These are phyloP conservation scores for Fistularia commersonii DNA, from an alignment of 2,797 vertebrate genomes.

Conservation along the genomic window DNA sequence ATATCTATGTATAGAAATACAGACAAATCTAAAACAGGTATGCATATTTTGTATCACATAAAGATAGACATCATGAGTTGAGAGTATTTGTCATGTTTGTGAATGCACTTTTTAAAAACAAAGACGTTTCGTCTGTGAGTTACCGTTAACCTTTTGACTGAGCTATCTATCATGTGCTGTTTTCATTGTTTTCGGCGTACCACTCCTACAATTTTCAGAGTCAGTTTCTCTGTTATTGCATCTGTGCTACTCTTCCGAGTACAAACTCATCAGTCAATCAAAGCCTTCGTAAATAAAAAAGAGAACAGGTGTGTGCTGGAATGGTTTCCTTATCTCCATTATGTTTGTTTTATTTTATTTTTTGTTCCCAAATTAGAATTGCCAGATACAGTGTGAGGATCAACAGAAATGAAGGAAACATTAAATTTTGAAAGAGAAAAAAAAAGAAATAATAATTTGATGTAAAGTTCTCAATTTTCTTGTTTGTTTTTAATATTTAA, in stretches of 20 bases:
- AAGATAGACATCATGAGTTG: constrained; percentile 88
- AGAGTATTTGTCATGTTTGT: constrained; percentile 98
- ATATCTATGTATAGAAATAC: constrained; percentile 86
- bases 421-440: too few species aligned
- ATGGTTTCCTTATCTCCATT: constrained; percentile 47
- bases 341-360: constrained; percentile 1
- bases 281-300: constrained; percentile 77
- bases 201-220: constrained; percentile 73
- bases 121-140: constrained; percentile 96
- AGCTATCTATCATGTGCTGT: constrained; percentile 87
- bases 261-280: constrained; percentile 74
- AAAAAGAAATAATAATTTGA: too few species aligned
- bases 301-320: constrained; percentile 70
- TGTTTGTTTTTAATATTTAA: not conserved
- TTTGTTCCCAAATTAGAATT: too few species aligned
- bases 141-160: constrained; percentile 85
- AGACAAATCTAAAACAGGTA: constrained; percentile 89
- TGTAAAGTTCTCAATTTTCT: not conserved
- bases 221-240: constrained; percentile 66
- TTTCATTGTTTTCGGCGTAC: constrained; percentile 70
- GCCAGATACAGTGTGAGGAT: too few species aligned
- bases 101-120: constrained; percentile 97
- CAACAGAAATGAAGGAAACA: too few species aligned
- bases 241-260: constrained; percentile 68
- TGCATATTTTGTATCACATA: constrained; percentile 84